These are phyloP conservation scores for Xestia xanthographa DNA, from an alignment of 2,888 invertebrate species.

Conservation along the genomic window DNA sequence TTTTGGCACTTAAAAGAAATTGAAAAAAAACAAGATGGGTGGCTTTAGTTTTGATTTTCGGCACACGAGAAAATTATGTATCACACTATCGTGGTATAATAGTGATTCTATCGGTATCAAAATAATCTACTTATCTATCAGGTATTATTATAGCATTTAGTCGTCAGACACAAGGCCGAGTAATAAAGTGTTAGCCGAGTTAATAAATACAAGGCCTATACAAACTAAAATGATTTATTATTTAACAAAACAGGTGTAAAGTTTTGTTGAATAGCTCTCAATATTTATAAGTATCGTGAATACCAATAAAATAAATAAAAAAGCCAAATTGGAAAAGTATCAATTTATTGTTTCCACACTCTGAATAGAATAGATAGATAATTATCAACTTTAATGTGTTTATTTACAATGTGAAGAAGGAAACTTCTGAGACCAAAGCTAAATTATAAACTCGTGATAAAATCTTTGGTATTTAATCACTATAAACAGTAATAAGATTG, in stretches of 20 bases:
- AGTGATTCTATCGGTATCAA: slow-evolving; percentile 3
- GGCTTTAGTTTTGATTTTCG: background rate
- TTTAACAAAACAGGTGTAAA: slow-evolving; percentile 6
- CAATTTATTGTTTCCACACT: slow-evolving; percentile 88
- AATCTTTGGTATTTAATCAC: slow-evolving; percentile 78
- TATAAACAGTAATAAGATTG: slow-evolving; percentile 28
- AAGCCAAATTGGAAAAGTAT: slow-evolving; percentile 82
- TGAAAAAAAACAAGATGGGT: background rate
- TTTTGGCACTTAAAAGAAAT: background rate
- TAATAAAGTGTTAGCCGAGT: slow-evolving; percentile 11
- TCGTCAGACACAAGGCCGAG: background rate
- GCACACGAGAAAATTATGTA: background rate
- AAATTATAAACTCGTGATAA: slow-evolving; percentile 62
- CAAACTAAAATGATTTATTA: slow-evolving; percentile 17
- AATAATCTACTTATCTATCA: background rate
- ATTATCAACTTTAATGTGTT: slow-evolving; percentile 65
- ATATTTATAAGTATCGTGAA: background rate
- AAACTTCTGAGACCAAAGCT: slow-evolving; percentile 33
- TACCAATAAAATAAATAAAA: slow-evolving; percentile 65
- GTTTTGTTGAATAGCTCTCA: slow-evolving; percentile 1
- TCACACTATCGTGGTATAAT: background rate
- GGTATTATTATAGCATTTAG: background rate
- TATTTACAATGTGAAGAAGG: slow-evolving; percentile 73
- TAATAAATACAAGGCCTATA: slow-evolving; percentile 24
- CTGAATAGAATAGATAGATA: slow-evolving; percentile 77